Evolutionary conservation across 1,140 invertebrate species (phyloP), one percentile per base, ranked within the genome.

Genomic region (Oedothorax gibbosus): DNA sequence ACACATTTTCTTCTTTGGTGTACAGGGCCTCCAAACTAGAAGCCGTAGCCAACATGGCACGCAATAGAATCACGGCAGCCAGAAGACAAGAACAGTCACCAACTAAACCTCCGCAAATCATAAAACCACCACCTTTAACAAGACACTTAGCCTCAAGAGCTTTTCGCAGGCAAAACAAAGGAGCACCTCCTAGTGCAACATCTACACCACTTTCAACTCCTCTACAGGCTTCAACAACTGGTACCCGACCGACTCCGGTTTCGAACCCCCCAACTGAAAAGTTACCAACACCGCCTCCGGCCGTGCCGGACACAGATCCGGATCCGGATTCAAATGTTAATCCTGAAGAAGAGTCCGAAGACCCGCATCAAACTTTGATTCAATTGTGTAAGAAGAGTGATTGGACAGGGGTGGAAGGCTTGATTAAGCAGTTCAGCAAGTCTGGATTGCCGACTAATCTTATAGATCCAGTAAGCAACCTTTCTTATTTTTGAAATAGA

Each of bases 361-460:
- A 79, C 76, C 76, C 75, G 18, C 62, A 54, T 53, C 73, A 85
- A 64, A 72, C 53, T 11, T 56, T 85, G 9, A 15, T 85, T 50
- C 64, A 69, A 11, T 53, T 85, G 35, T 77, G 72, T 18, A 85
- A 69, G 60, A 85, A 85, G 18, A 14, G 73, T 21, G 83, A 85
- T 12, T 85, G 83, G 83, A 35, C 49, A 68, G 83, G 73, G 8
- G 83, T 85, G 7, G 83, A 85, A 62, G 83, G 53, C 60, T 21
- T 85, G 7, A 20, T 85, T n/a, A 85, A 85, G n/a, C 83, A 85
- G 53, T 78, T 85, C 49, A 78, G 83, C 12, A 85, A 85, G 54
- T 57, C 83, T 77, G 83, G 83, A 77, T 62, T 85, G 64, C 83
- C 83, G 15, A 14, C 73, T 10, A 71, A 49, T 62, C 21, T 85